Conservation (phyloP, 2,888 invertebrate species). For the Ferrisia virgata region DNA sequence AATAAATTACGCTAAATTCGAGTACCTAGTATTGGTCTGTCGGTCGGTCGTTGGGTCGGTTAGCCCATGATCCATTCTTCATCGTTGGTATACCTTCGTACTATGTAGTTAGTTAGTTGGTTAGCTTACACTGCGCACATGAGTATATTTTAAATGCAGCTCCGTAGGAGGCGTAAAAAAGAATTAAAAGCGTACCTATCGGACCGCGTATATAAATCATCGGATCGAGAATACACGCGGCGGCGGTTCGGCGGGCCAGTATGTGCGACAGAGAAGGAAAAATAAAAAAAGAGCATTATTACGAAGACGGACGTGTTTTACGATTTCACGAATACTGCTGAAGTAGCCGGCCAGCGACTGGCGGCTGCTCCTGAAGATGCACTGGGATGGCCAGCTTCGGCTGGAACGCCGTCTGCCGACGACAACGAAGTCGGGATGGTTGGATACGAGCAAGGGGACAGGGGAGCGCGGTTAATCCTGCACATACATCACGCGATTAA, state of each 20-base stretch:
- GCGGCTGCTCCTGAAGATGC: neutral
- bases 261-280: too few relatives aligned
- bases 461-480: neutral
- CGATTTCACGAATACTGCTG: slow-evolving; percentile 8
- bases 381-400: neutral
- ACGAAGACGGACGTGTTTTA: neutral
- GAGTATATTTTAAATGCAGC: neutral
- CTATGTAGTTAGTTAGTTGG: too few relatives aligned
- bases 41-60: too few relatives aligned
- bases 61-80: too few relatives aligned
- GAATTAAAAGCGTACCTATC: slow-evolving; percentile 16
- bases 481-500: neutral
- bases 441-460: neutral
- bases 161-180: slow-evolving; percentile 28
- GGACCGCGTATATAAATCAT: slow-evolving; percentile 7
- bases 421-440: neutral
- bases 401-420: too few relatives aligned
- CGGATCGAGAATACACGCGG: neutral
- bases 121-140: too few relatives aligned
- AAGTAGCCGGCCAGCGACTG: neutral
- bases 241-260: too few relatives aligned
- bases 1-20: neutral
- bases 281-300: neutral
- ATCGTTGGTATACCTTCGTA: too few relatives aligned
- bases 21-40: too few relatives aligned